Base-by-base conservation (phyloP, 53 echinoderm and acorn worm species). In the Arbacia lixula region DNA sequence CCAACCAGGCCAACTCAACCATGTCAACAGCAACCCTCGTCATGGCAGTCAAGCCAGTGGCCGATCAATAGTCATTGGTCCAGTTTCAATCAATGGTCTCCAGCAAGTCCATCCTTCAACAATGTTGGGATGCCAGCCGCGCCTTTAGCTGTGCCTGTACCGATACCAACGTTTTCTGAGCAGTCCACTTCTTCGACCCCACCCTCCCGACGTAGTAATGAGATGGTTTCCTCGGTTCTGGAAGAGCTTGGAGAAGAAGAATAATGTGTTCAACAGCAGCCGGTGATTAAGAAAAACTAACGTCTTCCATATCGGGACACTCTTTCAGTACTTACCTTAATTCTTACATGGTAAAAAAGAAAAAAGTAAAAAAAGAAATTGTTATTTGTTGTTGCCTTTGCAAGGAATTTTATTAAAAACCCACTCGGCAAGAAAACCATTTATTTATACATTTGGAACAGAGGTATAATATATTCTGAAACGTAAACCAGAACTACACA, bases 1-100 rank as follows among this genome's bases (percentile, higher is more conserved):
- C 85, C 60, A 58, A 58, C 60, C 60, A 58, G 60, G 60, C 60
- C 60, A 58, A 58, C 60, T 58, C 60, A 58, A 58, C 60, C 60
- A 58, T 58, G 60, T 58, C 60, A 58, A 58, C 60, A 58, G 60
- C 60, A 58, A 58, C 60, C n/a, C 60, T 58, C 60, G 60, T 58
- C 60, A 58, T 58, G 60, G 60, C 60, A 58, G 60, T 58, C 60
- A 58, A 58, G 20, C 60, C 60, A 58, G 60, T 58, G 60, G 60
- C 26, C 60, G 14, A 58, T 58, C 60, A 58, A 58, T 58, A 58
- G 60, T 58, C 60, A 58, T 58, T 58, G 60, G 60, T 58, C 60
- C 60, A 58, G 20, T 58, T 58, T 58, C 60, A 58, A 58, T 58
- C 60, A 58, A 58, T 58, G 60, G 60, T 58, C 60, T 58, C 60